Evolutionary conservation across 2,113 vertebrate species (phyloP), one percentile per base, ranked within the genome.

Genomic region (Eleginops maclovinus): DNA sequence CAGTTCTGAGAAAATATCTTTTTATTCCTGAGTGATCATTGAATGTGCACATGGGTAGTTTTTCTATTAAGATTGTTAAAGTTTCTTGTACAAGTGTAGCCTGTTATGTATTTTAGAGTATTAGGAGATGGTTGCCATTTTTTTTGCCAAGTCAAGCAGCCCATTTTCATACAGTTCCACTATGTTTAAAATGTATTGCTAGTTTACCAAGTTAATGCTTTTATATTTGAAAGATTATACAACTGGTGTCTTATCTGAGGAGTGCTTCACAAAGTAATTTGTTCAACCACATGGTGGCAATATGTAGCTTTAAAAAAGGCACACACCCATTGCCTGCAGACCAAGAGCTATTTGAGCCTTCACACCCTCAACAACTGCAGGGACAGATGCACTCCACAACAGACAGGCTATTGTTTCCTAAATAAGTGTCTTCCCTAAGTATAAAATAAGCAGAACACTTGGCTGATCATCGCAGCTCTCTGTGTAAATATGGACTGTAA

Each of bases 211-310:
- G 1, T 62, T n/a, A 22, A 21, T 13, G 19, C 17, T 12, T 66
- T 40, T 36, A 36, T 13, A 26, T 15, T 12, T 31, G 9, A 46
- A 14, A 10, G 3, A 53, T 44, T 19, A 22, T 12, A 24, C 0
- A 3, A 15, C 15, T 24, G n/a, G 3, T 9, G 8, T 68, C 5
- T 59, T 21, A 21, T 77, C 24, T 69, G 17, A 68, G n/a, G 43
- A 19, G 15, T 7, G 17, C 28, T 54, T 19, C 40, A 65, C 51
- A 56, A 19, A 40, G 19, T 72, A 0, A 28, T 59, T 36, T 79
- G 10, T 74, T 75, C 11, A 28, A 84, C 77, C 89, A 89, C 72
- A 87, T 36, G 82, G 77, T 81, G 86, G 89, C 65, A 78, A 64
- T 65, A 36, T 77, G 21, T 59, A 79, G 68, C 72, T 61, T 56